Conservation (phyloP, 2,888 invertebrate genomes). For the Cryptus viduatorius region DNA sequence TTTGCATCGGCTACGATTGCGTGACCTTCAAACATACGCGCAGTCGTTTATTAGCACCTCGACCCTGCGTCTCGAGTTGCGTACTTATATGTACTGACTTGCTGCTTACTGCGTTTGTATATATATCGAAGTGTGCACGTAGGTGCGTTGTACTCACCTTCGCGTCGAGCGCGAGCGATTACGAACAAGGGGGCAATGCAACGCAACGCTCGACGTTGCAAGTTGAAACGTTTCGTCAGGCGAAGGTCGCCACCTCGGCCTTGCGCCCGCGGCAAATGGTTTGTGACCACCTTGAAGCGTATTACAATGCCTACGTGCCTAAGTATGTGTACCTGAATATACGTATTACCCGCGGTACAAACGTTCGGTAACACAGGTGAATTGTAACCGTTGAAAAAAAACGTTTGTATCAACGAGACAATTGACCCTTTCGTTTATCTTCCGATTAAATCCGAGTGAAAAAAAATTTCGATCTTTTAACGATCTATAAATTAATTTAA, state of each 20-base stretch:
- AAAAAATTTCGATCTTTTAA: neutral
- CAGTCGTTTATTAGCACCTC: constrained; percentile 50
- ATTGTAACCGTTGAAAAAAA: neutral
- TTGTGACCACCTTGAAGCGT: constrained; percentile 37
- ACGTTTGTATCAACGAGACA: neutral
- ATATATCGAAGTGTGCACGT: neutral
- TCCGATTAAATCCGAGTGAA: neutral
- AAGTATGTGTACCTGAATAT: neutral
- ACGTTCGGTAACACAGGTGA: constrained; percentile 26
- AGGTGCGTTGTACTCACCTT: constrained; percentile 57
- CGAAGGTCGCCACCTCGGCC: constrained; percentile 76
- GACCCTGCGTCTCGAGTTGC: constrained; percentile 52
- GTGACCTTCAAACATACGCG: constrained; percentile 19
- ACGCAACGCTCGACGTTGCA: constrained; percentile 54
- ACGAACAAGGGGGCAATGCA: constrained; percentile 54
- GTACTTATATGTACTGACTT: constrained; percentile 10
- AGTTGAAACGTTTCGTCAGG: constrained; percentile 69
- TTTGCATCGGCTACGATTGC: neutral
- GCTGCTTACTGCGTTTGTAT: neutral
- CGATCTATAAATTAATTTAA: too few relatives aligned
- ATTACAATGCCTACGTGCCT: constrained; percentile 17
- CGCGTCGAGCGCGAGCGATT: constrained; percentile 59
- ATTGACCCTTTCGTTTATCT: neutral
- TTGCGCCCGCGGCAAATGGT: constrained; percentile 66
- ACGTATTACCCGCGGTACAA: constrained; percentile 9